Evolutionary conservation across 2,888 invertebrate species (phyloP).

Genomic region (Rhamnusium bicolor): DNA sequence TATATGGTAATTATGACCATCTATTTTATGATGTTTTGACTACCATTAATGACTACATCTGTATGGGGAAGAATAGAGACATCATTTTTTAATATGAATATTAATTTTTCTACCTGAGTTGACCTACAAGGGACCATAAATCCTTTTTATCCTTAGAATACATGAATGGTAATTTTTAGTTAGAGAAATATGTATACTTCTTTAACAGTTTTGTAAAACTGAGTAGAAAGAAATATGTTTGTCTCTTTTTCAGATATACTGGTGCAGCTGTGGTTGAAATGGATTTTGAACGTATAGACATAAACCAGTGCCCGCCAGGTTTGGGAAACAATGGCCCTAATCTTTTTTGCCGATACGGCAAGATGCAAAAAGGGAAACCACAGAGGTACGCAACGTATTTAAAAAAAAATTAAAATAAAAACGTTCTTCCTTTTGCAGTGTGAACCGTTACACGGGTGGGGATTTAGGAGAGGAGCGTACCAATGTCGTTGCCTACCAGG

Average conservation of each 20-base stretch:
- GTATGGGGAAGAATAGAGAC: background rate
- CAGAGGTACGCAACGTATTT: slow-evolving; percentile 76
- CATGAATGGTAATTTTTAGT: slow-evolving; percentile 14
- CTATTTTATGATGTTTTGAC: background rate
- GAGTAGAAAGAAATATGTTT: background rate
- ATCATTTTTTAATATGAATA: background rate
- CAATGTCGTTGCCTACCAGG: slow-evolving; percentile 95
- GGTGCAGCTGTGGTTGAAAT: slow-evolving; percentile 94
- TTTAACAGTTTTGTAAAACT: slow-evolving; percentile 14
- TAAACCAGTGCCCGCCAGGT: slow-evolving; percentile 95
- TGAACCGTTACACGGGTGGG: slow-evolving; percentile 97
- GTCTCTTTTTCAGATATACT: slow-evolving; percentile 80
- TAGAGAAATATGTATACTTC: background rate
- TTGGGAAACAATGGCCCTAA: slow-evolving; percentile 92
- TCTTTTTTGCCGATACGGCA: slow-evolving; percentile 89
- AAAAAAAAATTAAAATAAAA: background rate
- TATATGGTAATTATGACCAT: background rate
- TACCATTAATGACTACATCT: background rate
- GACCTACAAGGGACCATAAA: background rate
- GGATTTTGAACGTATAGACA: slow-evolving; percentile 96
- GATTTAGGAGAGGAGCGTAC: slow-evolving; percentile 95
- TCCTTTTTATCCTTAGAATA: background rate
- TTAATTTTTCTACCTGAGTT: slow-evolving; percentile 27
- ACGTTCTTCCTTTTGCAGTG: slow-evolving; percentile 76
- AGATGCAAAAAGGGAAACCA: slow-evolving; percentile 92